Base-by-base conservation (phyloP, 2,113 vertebrate species). In the Cromileptes altivelis region DNA sequence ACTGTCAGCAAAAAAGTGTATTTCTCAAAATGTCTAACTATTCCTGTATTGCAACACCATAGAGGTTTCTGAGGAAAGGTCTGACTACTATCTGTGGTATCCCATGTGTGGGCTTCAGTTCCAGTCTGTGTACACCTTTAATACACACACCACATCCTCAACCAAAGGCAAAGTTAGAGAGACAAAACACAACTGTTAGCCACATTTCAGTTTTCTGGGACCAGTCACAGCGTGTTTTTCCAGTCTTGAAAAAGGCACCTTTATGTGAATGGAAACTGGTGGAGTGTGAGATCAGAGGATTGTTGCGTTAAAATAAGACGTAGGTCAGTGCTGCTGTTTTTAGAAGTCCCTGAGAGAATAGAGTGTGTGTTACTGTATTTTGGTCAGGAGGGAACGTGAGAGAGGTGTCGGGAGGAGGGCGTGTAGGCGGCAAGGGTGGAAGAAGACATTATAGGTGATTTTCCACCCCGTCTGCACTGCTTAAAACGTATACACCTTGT, bases 361-460 rank as follows among this genome's bases (percentile, higher is more conserved):
- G 61, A 40, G 77, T 75, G 70, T 64, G 80, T 78, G 78, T 78
- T 78, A 84, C 85, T 88, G 77, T 93, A 81, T 84, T 85, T 88
- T 21, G 30, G 56, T 65, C 15, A 19, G 53, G 70, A 52, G 75
- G 47, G 81, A 78, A 89, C 27, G 40, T 88, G 85, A 84, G 67
- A 81, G 81, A 80, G 19, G 67, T 84, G 86, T 84, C 72, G 75
- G 68, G 68, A 65, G 72, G 85, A 82, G 84, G 75, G 52, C 50
- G 70, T 37, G 64, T 55, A 50, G 55, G 75, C 42, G 45, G 67
- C 49, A 21, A 15, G 25, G 80, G 75, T 73, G 84, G 57, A 84
- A 86, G 89, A 87, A 85, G 86, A 85, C 88, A 87, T 92, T 90
- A 88, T 50, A 84, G 84, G 75, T 82, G 70, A 89, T 92, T 92